Base-by-base conservation (phyloP, 2,888 invertebrate species). In the Lamellibrachia columna region DNA sequence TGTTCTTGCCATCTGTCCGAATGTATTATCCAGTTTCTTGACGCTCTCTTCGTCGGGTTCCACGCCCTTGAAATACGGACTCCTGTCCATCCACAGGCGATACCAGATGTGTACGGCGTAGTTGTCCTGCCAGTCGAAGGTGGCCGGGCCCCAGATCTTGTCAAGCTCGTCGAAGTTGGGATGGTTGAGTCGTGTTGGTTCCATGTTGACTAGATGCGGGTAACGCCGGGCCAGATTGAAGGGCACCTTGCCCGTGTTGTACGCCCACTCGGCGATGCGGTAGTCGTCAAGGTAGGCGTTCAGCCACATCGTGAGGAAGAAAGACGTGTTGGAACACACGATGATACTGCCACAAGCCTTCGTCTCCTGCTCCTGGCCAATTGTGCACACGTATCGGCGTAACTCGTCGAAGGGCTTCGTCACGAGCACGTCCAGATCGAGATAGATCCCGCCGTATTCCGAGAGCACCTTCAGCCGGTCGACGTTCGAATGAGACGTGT, bases 71-170 rank as follows among this genome's bases (percentile, higher is more conserved):
- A 92, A 94, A 90, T 93, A 93, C 4, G 93, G 93, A 93, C 94
- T 94, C 92, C 91, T 92, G 58, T 94, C 93, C 91, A 93, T 94
- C 94, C 94, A 94, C 60, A 94, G 92, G 58, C 94, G 53, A 52
- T 93, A 93, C 94, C 94, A 95, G 91, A 95, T 92, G 91, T 96
- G 96, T 8, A 96, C 94, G 8, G 95, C 95, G 92, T 95, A 95
- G 93, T 95, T 95, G 11, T 94, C 90, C 53, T 92, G 90, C 94
- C 94, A 94, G 90, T 94, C 92, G 60, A 93, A 94, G 7, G 93
- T 90, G 6, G 92, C 92, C 22, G 93, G 92, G 22, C 94, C 94
- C 94, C 94, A 94, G 53, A 94, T 93, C 75, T 93, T 40, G 58
- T 94, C 93, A 52, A 94, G 93, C 90, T 94, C 94, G 22, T 94